Evolutionary conservation across 2,113 vertebrate species (phyloP), one percentile per base, ranked within the genome.

Genomic region (Lophura nycthemera): DNA sequence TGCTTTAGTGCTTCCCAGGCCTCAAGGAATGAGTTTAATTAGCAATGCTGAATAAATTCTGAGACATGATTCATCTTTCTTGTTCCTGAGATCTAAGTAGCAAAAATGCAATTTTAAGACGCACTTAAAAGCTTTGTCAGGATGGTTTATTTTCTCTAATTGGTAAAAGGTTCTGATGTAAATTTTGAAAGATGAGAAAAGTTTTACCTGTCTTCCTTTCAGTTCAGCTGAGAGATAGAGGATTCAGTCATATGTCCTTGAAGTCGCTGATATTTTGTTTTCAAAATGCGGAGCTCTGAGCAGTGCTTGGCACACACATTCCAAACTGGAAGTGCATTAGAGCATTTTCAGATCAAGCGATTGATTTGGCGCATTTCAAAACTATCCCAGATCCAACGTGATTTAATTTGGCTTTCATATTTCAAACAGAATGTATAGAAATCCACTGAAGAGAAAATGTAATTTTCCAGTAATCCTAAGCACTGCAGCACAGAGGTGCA

Each of bases 21-120:
- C 70, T 95, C 81, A 42, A 96, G 96, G 97, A 98, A 97, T 97
- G 96, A 97, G 93, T 96, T 97, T 95, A 97, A 97, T 97, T 97
- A 98, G 85, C 95, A 97, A 61, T 92, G 86, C 81, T 32, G 73
- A 94, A 95, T 94, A 96, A 95, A 95, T 97, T 96, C 92, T 91
- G 93, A 96, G 96, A 93, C 96, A 69, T 76, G 90, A 97, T 94
- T 97, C 95, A 86, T 85, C 93, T 95, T 97, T 95, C 95, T 92
- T 93, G 94, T 88, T 96, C 89, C 65, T 93, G 11, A 12, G 88
- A 84, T 93, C 80, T 93, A 92, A 96, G 91, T 70, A 88, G 80
- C 45, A 74, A 78, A 90, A 93, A 78, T 78, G 87, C 94, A 32
- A 30, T 94, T 95, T 95, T 92, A 74, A 90, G 86, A 74, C 89